These are phyloP conservation scores for Anagrus nilaparvatae DNA, from an alignment of 1,140 invertebrate species.

Conservation along the genomic window DNA sequence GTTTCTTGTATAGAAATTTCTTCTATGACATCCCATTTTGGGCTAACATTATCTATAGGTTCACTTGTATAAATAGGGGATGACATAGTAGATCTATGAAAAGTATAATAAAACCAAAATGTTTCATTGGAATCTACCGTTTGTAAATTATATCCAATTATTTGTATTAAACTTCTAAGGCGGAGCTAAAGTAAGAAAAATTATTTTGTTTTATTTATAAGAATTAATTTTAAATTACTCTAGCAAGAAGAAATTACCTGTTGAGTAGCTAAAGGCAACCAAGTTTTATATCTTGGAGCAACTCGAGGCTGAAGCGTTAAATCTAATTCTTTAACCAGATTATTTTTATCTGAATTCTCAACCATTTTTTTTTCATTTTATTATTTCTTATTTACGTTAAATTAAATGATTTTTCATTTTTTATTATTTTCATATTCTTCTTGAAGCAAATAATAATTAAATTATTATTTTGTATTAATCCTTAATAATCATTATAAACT, in stretches of 20 bases:
- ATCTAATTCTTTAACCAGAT: conserved; percentile 36
- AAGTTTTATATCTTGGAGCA: conserved; percentile 35
- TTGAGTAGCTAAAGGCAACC: conserved; percentile 37
- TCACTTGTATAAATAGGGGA: conserved; percentile 84
- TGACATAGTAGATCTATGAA: conserved; percentile 69
- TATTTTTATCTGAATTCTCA: conserved; percentile 28
- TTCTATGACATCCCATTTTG: conserved; percentile 58
- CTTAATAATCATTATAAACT: too few relatives aligned
- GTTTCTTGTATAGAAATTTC: conserved; percentile 37
- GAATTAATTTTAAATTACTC: too few relatives aligned
- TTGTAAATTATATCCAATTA: conserved; percentile 52
- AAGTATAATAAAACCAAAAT: conserved; percentile 61
- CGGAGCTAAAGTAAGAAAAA: conserved; percentile 45
- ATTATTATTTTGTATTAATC: too few relatives aligned
- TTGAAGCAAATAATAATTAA: too few relatives aligned
- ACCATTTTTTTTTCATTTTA: conserved; percentile 28
- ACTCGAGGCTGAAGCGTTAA: conserved; percentile 36
- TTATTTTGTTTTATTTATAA: too few relatives aligned
- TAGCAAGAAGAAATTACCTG: conserved; percentile 30
- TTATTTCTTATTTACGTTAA: too few relatives aligned
- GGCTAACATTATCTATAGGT: conserved; percentile 57
- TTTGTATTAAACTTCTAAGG: conserved; percentile 62
- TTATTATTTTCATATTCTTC: too few relatives aligned
- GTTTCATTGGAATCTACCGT: conserved; percentile 27
- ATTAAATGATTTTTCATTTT: too few relatives aligned